These are phyloP conservation scores for Rhagologus leucostigma DNA, from an alignment of 2,113 vertebrate genomes.

Conservation along the genomic window DNA sequence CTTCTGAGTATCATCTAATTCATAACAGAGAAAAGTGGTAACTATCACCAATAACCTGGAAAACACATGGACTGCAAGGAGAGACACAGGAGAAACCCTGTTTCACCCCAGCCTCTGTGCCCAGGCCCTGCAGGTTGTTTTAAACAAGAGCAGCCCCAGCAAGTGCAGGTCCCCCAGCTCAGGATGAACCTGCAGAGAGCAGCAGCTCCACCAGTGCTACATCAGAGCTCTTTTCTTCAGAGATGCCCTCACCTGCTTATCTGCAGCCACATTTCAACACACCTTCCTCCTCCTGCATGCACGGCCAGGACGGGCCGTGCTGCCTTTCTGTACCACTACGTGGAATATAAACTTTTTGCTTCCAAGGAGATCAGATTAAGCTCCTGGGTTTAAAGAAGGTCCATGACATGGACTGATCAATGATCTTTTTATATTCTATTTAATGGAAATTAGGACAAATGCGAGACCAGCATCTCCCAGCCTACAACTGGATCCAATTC, in stretches of 20 bases:
- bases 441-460: not conserved
- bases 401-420: not conserved
- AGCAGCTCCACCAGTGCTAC: not conserved
- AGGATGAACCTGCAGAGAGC: not conserved
- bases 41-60: conserved; percentile 5
- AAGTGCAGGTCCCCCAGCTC: not conserved
- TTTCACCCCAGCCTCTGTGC: not conserved
- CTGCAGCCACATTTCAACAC: not conserved
- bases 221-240: not conserved
- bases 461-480: not conserved
- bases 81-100: not conserved
- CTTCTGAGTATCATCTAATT: conserved; percentile 72
- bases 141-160: not conserved
- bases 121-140: not conserved
- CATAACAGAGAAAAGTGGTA: conserved; percentile 17
- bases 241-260: not conserved
- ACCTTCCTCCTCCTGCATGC: not conserved
- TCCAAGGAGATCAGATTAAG: not conserved
- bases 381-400: not conserved
- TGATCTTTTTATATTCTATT: not conserved
- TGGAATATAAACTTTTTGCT: not conserved
- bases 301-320: not conserved
- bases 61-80: not conserved
- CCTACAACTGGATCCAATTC: not conserved
- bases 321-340: not conserved